phyloP scores from a whole-genome alignment of 2,888 invertebrate genomes.

The Synanthedon formicaeformis region DNA sequence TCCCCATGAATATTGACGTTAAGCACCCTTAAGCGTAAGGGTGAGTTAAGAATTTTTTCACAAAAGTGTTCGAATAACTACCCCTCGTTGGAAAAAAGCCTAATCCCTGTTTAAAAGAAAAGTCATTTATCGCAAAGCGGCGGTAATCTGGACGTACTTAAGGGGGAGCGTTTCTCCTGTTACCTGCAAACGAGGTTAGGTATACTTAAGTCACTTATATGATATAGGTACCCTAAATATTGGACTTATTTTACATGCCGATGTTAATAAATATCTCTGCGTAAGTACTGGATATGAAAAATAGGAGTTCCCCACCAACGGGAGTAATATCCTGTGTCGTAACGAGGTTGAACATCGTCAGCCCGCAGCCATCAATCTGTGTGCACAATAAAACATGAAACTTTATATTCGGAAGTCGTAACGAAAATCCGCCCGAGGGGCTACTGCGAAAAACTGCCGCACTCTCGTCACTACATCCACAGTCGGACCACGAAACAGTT shows the following conservation, averaged over 20 bases:
- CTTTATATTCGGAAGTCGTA: conserved; percentile 11
- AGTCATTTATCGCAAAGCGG: conserved; percentile 32
- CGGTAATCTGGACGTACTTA: conserved; percentile 1
- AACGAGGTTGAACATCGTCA: too few species aligned
- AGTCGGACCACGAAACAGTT: too few species aligned
- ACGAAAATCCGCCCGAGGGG: conserved; percentile 5
- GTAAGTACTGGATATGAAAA: background rate
- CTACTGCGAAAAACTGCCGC: conserved; percentile 3
- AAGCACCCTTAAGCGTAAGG: too few species aligned
- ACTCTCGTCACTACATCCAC: background rate
- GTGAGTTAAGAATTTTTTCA: conserved; percentile 15
- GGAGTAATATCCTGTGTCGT: too few species aligned
- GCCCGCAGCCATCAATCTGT: conserved; percentile 8
- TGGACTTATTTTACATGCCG: too few species aligned
- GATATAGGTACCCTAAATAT: too few species aligned
- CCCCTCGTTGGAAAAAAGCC: conserved; percentile 7
- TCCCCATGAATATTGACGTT: too few species aligned
- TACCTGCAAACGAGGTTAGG: too few species aligned
- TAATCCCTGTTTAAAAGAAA: conserved; percentile 45
- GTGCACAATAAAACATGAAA: conserved; percentile 9
- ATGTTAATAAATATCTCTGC: too few species aligned
- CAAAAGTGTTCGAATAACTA: conserved; percentile 9
- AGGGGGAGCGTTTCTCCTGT: too few species aligned
- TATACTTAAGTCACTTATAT: too few species aligned
- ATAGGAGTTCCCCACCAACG: background rate